Conservation (phyloP, 2,888 invertebrate genomes). For the Abrostola triplasia region DNA sequence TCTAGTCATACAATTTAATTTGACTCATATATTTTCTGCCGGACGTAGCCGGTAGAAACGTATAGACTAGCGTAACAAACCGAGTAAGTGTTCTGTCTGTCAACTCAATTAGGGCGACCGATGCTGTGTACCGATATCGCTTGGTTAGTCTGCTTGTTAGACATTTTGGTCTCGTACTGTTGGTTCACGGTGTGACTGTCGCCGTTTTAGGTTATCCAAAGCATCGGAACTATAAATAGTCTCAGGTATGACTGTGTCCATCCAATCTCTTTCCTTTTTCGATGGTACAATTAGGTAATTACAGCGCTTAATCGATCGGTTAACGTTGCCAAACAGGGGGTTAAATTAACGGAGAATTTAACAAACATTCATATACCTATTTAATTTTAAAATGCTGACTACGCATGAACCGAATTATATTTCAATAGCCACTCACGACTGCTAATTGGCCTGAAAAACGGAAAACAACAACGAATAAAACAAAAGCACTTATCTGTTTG, state of each 20-base stretch:
- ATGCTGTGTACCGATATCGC: too few relatives aligned
- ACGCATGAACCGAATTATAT: background rate
- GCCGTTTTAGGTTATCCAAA: too few relatives aligned
- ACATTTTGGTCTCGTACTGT: too few relatives aligned
- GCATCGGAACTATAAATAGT: too few relatives aligned
- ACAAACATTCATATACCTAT: background rate
- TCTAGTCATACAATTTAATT: background rate
- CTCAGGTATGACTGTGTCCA: too few relatives aligned
- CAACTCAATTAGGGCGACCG: too few relatives aligned
- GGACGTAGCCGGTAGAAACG: background rate
- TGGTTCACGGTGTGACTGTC: too few relatives aligned
- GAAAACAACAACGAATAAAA: background rate
- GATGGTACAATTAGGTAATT: background rate
- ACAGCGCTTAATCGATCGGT: background rate
- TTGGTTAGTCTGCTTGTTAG: too few relatives aligned
- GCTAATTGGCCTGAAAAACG: background rate
- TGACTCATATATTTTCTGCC: background rate
- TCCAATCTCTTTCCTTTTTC: background rate
- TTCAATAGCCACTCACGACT: background rate
- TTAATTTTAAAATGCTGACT: background rate
- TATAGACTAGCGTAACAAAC: too few relatives aligned
- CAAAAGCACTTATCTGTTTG: background rate
- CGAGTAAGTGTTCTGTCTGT: too few relatives aligned
- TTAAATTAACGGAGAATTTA: background rate
- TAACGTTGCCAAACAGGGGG: background rate